Percentiles rank a stretch among this genome's conserved stretches.
phyloP scores from a whole-genome alignment of 1,140 invertebrate species.

The Cryptotermes secundus region DNA sequence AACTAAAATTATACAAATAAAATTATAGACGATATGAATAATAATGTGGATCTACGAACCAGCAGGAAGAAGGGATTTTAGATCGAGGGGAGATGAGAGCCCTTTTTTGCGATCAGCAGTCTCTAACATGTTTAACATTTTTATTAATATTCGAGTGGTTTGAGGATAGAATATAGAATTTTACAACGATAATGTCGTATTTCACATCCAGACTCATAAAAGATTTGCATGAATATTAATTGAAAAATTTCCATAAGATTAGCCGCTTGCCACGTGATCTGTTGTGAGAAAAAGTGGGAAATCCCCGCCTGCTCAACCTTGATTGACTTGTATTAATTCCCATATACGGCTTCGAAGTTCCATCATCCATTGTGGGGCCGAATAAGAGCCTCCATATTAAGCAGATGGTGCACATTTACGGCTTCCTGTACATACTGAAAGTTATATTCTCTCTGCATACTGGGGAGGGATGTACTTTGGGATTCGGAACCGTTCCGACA shows the following conservation, averaged over 20 bases:
- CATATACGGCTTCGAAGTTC: not conserved
- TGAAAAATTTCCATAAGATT: not conserved
- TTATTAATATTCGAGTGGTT: not conserved
- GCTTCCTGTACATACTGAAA: not conserved
- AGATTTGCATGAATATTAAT: not conserved
- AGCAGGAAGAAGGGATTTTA: no score
- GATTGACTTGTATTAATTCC: not conserved
- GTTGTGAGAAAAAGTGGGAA: not conserved
- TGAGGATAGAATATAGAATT: not conserved
- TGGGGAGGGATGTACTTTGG: no score
- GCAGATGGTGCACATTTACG: not conserved
- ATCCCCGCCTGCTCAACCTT: not conserved
- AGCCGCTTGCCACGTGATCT: not conserved
- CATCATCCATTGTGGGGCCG: not conserved
- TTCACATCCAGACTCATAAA: not conserved
- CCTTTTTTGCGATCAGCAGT: no score
- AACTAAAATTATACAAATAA: no score
- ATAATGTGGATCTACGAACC: no score
- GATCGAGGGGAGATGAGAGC: no score
- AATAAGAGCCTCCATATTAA: not conserved
- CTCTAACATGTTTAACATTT: not conserved
- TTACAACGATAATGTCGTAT: not conserved
- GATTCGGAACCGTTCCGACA: no score
- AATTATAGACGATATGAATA: no score
- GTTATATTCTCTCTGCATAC: not conserved